Conservation (phyloP, 1,140 invertebrate species). For the Drosophila kanapiae region DNA sequence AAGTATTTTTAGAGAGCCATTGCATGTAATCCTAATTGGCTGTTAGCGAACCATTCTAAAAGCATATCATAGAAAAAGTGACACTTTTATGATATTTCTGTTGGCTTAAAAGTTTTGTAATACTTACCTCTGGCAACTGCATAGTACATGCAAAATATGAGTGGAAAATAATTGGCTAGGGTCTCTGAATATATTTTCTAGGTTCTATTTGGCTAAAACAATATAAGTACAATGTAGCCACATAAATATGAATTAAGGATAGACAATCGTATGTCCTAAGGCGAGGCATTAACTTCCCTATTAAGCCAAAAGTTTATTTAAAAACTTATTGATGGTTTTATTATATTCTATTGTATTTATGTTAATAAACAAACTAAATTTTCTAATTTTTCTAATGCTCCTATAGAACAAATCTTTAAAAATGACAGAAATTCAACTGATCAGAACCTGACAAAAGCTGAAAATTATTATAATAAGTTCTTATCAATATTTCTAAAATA, state of each 20-base stretch:
- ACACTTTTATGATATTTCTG: slow-evolving; percentile 36
- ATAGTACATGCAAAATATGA: not conserved
- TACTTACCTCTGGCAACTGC: not conserved
- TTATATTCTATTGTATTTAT: not conserved
- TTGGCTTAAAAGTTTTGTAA: slow-evolving; percentile 27
- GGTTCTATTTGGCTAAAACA: not conserved
- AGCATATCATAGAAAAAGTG: slow-evolving; percentile 48
- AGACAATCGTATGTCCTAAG: not conserved
- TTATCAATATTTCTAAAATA: no score
- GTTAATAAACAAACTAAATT: not conserved
- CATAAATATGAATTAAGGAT: not conserved
- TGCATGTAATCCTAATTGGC: slow-evolving; percentile 63
- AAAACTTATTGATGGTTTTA: no score
- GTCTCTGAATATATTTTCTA: not conserved
- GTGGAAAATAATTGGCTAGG: not conserved
- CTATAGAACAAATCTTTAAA: not conserved
- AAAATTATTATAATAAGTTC: no score
- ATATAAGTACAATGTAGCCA: not conserved
- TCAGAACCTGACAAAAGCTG: not conserved
- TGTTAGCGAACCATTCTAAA: slow-evolving; percentile 54
- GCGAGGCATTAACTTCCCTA: no score
- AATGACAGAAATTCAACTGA: not conserved
- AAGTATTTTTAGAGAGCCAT: slow-evolving; percentile 62
- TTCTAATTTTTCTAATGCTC: no score
- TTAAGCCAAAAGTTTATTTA: not conserved